Base-by-base conservation (phyloP, 1,140 invertebrate genomes). In the Platyscapa corneri region DNA sequence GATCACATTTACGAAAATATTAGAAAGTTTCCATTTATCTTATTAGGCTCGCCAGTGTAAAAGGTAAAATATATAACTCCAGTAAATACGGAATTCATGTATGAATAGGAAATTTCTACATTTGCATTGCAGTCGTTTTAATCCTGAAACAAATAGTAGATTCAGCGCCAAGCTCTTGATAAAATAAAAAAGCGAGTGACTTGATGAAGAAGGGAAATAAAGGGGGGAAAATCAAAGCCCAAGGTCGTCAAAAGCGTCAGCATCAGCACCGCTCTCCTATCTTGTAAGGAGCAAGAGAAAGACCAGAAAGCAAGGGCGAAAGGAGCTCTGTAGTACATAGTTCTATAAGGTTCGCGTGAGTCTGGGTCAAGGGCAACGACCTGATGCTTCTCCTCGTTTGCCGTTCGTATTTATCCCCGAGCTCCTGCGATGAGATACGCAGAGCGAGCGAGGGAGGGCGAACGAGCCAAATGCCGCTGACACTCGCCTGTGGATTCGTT, bases 341-440 rank as follows among this genome's bases (percentile, higher is more conserved):
- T 84, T 75, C 49, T 72, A 74, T 81, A 76, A 42, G 64, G 82
- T 64, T 77, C 74, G 37, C 75, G 60, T 75, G 87, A 90, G 87
- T 91, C 84, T 91, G 89, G 92, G 91, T 93, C 92, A 92, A 91
- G 90, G 89, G 87, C 90, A 91, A 92, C 88, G 89, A 91, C 89
- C 90, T 88, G 87, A 88, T 89, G 88, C 88, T 88, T 85, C 18
- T 39, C 32, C 78, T 72, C 46, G 85, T 7, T 53, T 30, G 56
- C 27, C 42, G 23, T 34, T 67, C n/a, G 74, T 81, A 77, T 86
- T 87, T 75, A 87, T 79, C 88, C 77, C 70, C 86, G 87, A 78
- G 85, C 86, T 86, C 87, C 84, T 83, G 83, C 70, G 84, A 87
- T 86, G 86, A 88, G 82, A 87, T 27, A 60, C 6, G 7, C 77